phyloP scores from a whole-genome alignment of 2,113 vertebrate genomes.

The Otolemur garnettii region DNA sequence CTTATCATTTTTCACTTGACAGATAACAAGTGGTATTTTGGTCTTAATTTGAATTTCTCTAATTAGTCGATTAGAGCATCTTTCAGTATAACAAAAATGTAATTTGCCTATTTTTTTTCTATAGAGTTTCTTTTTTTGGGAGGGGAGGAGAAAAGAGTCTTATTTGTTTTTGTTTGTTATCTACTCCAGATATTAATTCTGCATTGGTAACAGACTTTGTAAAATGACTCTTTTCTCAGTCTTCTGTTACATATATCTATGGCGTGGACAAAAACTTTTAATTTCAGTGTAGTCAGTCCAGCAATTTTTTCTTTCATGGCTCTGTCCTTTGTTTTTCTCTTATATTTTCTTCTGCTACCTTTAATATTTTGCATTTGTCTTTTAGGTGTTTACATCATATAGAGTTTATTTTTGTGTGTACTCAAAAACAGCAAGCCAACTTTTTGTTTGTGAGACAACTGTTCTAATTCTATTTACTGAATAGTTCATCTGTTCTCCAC shows the following conservation, averaged over 20 bases:
- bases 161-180: neutral
- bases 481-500: neutral
- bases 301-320: neutral
- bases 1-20: no score
- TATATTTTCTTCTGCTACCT: neutral
- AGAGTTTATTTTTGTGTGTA: conserved; percentile 21
- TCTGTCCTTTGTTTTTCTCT: neutral
- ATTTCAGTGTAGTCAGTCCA: neutral
- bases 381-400: neutral
- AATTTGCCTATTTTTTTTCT: neutral
- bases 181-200: neutral
- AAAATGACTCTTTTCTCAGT: neutral
- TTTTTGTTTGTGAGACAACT: neutral
- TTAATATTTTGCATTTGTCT: neutral
- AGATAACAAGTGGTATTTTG: neutral
- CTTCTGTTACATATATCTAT: neutral
- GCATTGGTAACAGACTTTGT: neutral
- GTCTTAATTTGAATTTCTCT: neutral
- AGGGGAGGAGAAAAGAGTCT: neutral
- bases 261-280: neutral
- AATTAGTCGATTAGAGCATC: neutral
- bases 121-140: neutral
- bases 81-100: neutral
- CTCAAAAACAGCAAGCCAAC: neutral
- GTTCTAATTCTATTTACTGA: neutral